Evolutionary conservation across 2,888 invertebrate genomes (phyloP).

Genomic region (Chalcosyrphus nemorum): DNA sequence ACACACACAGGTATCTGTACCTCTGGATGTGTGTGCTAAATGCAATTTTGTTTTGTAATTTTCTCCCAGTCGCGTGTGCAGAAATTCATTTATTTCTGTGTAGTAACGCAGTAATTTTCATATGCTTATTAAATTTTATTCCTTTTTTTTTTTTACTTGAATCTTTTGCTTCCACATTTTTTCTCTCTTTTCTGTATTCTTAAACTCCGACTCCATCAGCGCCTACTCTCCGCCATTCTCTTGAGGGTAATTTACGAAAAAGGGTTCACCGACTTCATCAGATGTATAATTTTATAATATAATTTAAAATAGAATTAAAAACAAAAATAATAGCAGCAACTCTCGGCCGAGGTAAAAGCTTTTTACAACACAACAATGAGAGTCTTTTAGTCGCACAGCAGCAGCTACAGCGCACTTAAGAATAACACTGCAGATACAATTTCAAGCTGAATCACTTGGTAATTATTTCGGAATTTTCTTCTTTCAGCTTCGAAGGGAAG

Average conservation of each 20-base stretch:
- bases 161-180: constrained; percentile 18
- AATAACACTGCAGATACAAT: constrained; percentile 35
- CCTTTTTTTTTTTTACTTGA: neutral
- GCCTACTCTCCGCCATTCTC: constrained; percentile 25
- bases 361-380: constrained; percentile 19
- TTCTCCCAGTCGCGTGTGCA: constrained; percentile 54
- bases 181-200: neutral
- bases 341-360: neutral
- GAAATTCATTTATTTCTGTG: constrained; percentile 65
- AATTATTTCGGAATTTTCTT: constrained; percentile 67
- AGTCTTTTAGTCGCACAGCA: constrained; percentile 36
- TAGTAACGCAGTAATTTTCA: constrained; percentile 64
- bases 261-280: constrained; percentile 40
- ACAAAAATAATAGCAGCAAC: constrained; percentile 21
- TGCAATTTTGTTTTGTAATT: constrained; percentile 62
- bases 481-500: neutral
- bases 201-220: neutral
- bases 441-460: constrained; percentile 69
- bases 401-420: constrained; percentile 21
- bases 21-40: constrained; percentile 33
- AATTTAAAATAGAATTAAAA: constrained; percentile 70
- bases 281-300: constrained; percentile 53
- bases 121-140: constrained; percentile 56
- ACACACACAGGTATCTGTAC: neutral
- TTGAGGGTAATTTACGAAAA: constrained; percentile 25